Percentiles rank a stretch among this genome's conserved stretches.
Evolutionary conservation across 2,113 vertebrate genomes (phyloP).

Genomic region (Toxostoma redivivum): DNA sequence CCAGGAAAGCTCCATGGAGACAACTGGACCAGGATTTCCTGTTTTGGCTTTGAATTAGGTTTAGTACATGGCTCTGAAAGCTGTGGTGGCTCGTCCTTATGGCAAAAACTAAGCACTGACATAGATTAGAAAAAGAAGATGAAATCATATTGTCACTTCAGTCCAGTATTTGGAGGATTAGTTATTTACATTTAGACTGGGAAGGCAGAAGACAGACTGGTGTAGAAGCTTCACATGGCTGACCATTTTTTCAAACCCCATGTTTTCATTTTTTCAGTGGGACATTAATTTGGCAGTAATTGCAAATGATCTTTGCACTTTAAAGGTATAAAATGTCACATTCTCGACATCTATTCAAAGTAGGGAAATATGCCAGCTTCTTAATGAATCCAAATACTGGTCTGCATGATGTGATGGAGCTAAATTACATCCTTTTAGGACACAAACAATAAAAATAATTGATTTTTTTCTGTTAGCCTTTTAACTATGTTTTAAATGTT

Average conservation of each 20-base stretch:
- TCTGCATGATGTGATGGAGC: constrained; percentile 5
- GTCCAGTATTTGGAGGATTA: background rate
- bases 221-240: background rate
- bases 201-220: background rate
- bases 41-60: background rate
- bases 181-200: background rate
- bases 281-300: background rate
- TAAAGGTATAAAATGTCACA: background rate
- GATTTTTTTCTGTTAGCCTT: background rate
- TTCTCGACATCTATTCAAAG: background rate
- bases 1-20: background rate
- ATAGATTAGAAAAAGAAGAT: background rate
- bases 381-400: background rate
- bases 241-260: background rate
- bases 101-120: background rate
- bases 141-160: background rate
- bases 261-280: no score
- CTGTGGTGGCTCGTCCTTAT: background rate
- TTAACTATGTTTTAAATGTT: constrained; percentile 10
- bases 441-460: background rate
- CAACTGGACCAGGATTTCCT: background rate
- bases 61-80: background rate
- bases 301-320: background rate
- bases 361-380: background rate
- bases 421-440: constrained; percentile 15